Percentiles rank a stretch among this genome's conserved stretches.
Conservation (phyloP, 2,888 invertebrate species). For the Deilephila porcellus region DNA sequence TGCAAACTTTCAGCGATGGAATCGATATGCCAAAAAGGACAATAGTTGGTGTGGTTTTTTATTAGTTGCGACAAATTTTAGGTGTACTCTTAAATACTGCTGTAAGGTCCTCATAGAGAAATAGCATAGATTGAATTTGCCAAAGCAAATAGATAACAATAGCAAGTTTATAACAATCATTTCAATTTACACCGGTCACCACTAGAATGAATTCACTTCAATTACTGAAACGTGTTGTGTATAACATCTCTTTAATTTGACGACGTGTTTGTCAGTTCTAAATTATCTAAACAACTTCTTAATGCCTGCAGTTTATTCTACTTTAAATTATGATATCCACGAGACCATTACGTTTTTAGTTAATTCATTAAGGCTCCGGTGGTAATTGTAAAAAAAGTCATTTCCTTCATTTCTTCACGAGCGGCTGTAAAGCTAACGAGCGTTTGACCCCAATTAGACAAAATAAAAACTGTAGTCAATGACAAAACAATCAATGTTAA, state of each 20-base stretch:
- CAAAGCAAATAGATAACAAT: no score
- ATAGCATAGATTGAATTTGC: no score
- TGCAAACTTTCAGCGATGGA: no score
- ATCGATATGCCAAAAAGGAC: no score
- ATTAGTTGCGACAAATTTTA: no score
- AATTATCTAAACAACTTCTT: not conserved
- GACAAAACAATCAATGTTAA: conserved; percentile 74
- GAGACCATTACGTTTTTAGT: conserved; percentile 40
- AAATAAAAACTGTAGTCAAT: conserved; percentile 73
- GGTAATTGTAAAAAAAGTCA: conserved; percentile 51
- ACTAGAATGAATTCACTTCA: not conserved
- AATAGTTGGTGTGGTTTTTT: no score
- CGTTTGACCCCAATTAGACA: conserved; percentile 76
- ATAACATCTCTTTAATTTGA: not conserved
- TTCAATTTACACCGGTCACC: not conserved
- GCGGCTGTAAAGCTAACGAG: conserved; percentile 63
- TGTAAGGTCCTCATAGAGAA: no score
- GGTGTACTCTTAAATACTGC: no score
- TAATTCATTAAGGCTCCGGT: conserved; percentile 46
- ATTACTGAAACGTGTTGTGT: not conserved
- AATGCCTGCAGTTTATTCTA: not conserved
- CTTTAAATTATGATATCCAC: not conserved
- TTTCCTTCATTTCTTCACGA: conserved; percentile 60
- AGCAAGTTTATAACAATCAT: no score
- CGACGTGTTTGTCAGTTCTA: not conserved